Conservation (phyloP, 2,113 vertebrate genomes). For the Albula goreensis region DNA sequence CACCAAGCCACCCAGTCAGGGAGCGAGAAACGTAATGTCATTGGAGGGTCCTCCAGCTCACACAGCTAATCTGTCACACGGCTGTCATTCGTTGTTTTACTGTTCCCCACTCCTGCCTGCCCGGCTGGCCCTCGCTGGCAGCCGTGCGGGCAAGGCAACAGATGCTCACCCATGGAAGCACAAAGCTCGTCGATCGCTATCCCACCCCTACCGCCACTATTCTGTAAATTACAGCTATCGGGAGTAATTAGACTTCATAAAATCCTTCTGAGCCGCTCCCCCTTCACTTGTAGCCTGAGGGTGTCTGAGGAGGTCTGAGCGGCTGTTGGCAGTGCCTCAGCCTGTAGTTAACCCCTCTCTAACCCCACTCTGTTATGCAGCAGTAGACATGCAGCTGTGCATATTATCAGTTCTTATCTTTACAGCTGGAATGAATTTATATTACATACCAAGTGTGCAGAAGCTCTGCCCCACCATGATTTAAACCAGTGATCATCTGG, state of each 20-base stretch:
- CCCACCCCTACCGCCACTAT: too few relatives aligned
- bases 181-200: conserved; percentile 82
- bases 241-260: conserved; percentile 98
- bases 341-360: conserved; percentile 1
- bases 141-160: conserved; percentile 82
- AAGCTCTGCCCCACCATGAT: too few relatives aligned
- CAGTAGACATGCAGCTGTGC: too few relatives aligned
- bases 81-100: conserved; percentile 69
- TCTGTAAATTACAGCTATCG: conserved; percentile 97
- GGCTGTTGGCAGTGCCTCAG: background rate
- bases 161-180: conserved; percentile 94
- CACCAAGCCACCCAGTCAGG: conserved; percentile 68
- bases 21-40: conserved; percentile 75
- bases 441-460: too few relatives aligned
- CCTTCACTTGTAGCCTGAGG: conserved; percentile 23
- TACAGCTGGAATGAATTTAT: background rate
- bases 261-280: conserved; percentile 69
- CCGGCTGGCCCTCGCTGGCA: conserved; percentile 47
- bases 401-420: background rate
- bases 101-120: conserved; percentile 54
- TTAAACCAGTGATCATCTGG: too few relatives aligned
- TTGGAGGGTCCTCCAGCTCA: conserved; percentile 77
- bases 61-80: conserved; percentile 76
- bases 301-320: background rate
- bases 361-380: background rate